Evolutionary conservation across 2,113 vertebrate genomes (phyloP), one percentile per base, ranked within the genome.

Genomic region (Chamaetylas fuelleborni): DNA sequence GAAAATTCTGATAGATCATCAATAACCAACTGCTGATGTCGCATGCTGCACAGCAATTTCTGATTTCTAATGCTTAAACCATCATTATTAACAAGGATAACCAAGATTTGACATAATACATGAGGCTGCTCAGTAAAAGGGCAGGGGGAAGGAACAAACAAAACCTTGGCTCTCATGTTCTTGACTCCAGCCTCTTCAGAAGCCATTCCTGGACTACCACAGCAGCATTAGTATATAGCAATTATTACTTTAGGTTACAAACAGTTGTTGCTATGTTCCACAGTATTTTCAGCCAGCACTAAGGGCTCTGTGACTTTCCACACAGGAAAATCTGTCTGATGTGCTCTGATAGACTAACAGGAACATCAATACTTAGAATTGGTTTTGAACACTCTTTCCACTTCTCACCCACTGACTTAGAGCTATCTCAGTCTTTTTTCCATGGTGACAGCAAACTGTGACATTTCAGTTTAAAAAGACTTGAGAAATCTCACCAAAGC

Each of bases 291-390:
- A 66, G 6, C n/a, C 19, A 54, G 67, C 13, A 70, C 42, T 24
- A 54, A 80, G 45, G 71, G 51, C 25, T 72, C 45, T 64, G 43
- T 42, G 43, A 22, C 51, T 14, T 82, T 14, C 47, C 51, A 45
- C 36, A 77, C 8, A 26, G 20, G 31, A 82, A 69, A 76, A 80
- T 14, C 18, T 70, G 23, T 10, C 40, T 0, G 0, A 31, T 19
- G 38, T 25, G 79, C 73, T 83, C 54, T 48, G 72, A 53, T n/a
- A 47, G 70, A 66, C 66, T 71, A 83, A 91, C 56, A 65, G 72
- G 43, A 94, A 80, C 42, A 80, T 69, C 83, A 91, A 82, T 79
- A 93, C 66, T 87, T 77, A 16, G 25, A 89, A 89, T n/a, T 53
- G 65, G 19, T 92, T 87, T 38, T 87, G 45, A 91, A 78, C 36